phyloP scores from a whole-genome alignment of 2,797 vertebrate species.

The Adelosebastes latens region DNA sequence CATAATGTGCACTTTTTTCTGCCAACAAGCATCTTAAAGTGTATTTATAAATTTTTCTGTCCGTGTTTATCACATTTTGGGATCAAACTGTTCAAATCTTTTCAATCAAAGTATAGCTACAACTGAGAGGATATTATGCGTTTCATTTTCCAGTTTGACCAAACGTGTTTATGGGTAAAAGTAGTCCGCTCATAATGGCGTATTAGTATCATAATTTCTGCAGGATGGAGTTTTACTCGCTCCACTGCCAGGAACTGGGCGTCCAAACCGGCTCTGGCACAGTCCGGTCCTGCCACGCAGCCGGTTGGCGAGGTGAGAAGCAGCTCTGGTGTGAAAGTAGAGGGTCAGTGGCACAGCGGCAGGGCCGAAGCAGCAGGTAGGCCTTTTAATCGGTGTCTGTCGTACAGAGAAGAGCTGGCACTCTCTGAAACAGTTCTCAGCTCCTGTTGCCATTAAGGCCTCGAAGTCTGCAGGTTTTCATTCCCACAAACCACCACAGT shows the following conservation, averaged over 20 bases:
- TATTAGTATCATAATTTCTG: neutral
- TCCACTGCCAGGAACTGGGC: neutral
- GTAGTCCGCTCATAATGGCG: neutral
- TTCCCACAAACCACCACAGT: conserved; percentile 29
- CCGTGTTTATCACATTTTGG: neutral
- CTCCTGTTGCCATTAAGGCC: neutral
- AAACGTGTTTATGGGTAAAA: neutral
- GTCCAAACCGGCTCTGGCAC: conserved; percentile 2
- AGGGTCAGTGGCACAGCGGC: conserved; percentile 19
- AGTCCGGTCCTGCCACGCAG: neutral
- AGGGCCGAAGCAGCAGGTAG: conserved; percentile 36
- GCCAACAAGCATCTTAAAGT: neutral
- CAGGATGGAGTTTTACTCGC: neutral
- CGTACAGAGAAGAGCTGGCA: conserved; percentile 30
- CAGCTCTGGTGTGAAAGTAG: conserved; percentile 40
- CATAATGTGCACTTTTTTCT: neutral
- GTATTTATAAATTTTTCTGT: neutral
- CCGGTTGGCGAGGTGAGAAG: conserved; percentile 37
- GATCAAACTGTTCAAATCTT: neutral
- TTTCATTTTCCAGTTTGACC: neutral
- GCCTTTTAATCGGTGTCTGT: conserved; percentile 22
- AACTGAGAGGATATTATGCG: neutral
- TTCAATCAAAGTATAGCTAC: neutral
- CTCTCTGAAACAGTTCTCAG: conserved; percentile 5
- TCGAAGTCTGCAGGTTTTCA: conserved; percentile 27